A percentile compares a stretch with the other conserved stretches of the same genome.
Evolutionary conservation across 2,113 vertebrate genomes (phyloP).

Genomic region (Pseudorectes ferrugineus): DNA sequence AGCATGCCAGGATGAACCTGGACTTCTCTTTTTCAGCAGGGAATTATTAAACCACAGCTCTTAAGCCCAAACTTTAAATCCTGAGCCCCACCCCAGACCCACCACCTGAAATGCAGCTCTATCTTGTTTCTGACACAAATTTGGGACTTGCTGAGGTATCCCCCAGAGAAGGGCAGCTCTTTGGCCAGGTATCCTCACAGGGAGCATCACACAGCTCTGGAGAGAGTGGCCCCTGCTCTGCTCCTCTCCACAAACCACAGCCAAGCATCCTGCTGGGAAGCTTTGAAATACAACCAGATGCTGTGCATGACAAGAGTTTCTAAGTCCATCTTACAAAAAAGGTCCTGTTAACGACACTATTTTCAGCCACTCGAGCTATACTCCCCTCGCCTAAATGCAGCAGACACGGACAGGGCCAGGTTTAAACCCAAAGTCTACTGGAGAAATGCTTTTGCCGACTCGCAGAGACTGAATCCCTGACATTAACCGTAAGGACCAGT

Average conservation of each 20-base stretch:
- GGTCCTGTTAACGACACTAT: background rate
- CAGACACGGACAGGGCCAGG: fast-evolving
- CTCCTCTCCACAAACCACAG: background rate
- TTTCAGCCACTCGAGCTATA: background rate
- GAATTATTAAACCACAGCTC: background rate
- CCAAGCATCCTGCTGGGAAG: background rate
- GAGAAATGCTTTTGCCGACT: background rate
- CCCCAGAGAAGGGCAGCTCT: background rate
- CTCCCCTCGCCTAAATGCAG: fast-evolving
- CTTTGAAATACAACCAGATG: background rate
- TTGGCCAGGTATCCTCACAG: background rate
- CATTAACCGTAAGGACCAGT: background rate
- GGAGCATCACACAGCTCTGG: fast-evolving
- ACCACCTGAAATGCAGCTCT: background rate
- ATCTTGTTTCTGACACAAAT: background rate
- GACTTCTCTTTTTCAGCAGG: background rate
- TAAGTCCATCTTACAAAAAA: background rate
- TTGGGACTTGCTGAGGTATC: background rate
- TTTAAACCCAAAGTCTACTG: background rate
- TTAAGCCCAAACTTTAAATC: background rate
- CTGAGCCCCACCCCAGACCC: background rate
- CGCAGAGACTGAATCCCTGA: background rate
- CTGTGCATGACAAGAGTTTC: background rate
- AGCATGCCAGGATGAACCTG: background rate
- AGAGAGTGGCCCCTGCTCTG: background rate